Base-by-base conservation (phyloP, 2,888 invertebrate genomes). In the Strigamia maritima region DNA sequence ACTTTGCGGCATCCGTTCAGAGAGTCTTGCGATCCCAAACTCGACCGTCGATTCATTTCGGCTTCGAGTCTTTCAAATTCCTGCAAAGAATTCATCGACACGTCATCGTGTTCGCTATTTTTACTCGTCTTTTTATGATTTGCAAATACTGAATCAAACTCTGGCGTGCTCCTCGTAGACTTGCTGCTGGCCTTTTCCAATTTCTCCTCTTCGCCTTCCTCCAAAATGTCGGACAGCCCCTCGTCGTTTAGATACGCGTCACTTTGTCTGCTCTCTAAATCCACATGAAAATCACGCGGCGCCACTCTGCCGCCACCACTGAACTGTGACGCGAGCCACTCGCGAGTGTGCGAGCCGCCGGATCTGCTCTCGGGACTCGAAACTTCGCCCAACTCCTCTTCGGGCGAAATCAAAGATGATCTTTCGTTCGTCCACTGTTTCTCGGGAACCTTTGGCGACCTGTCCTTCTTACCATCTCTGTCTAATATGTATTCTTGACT, bases 1-100 rank as follows among this genome's bases (percentile, higher is more conserved):
- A 83, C 82, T 81, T 83, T 80, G 87, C 87, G 87, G 16, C 70
- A 24, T 89, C 90, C 83, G 90, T 90, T 83, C 90, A 91, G 88
- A 0, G 95, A 95, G 85, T 95, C 95, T 84, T 94, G 93, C 1
- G 95, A 95, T 12, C 94, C 92, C 82, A 81, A 82, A 83, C 80
- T 84, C 28, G 78, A 80, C n/a, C 84, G 81, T 38, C 85, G 86
- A 60, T 87, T 85, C 84, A 97, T 90, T 0, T 94, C 93, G 83
- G 91, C 91, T 86, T 97, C 97, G 16, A 97, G 87, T 81, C 92
- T 92, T 87, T 97, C 97, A 88, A 97, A 97, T 85, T 97, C 97
- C 86, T 95, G 95, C 80, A 97, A 89, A 7, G 97, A 97, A 82
- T 93, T 94, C 86, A 97, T 92, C 0, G 97, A 97, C 65, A 95